Evolutionary conservation across 2,888 invertebrate genomes (phyloP), one percentile per base, ranked within the genome.

Genomic region (Ophion slaviceki): DNA sequence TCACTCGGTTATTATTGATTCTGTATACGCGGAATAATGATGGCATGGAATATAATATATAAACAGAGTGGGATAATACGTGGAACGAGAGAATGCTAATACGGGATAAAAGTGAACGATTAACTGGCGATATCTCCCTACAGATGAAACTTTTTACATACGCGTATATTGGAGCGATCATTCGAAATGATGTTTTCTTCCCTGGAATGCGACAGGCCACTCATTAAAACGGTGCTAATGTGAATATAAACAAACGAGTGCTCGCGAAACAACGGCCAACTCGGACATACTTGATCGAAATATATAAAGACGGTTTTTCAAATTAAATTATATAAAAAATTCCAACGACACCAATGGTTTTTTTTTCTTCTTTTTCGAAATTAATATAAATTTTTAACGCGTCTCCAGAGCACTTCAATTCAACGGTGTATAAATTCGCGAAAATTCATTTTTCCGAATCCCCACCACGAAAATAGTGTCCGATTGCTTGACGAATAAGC

Each of bases 1-100:
- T 79, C 62, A 62, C 20, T 62, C 68, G 74, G 28, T 67, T 47
- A 20, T 70, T 79, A 83, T 83, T 75, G 66, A 8, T 32, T 75
- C 47, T 78, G 72, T 83, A 61, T 83, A 59, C 36, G 78, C n/a
- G 68, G 14, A 76, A 67, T 78, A 78, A 79, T 77, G 53, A 77
- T 77, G 64, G 24, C 10, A 53, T 28, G 71, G 40, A 2, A 66
- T 66, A 72, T 66, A 66, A 36, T 45, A 71, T 24, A 53, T 40
- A 61, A 70, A 71, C 36, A 79, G 62, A 53, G 71, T 32, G 64
- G 45, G 20, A 71, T 47, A 72, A 80, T 71, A 72, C 57, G 72
- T 28, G 70, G 40, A 70, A 70, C 17, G 45, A 32, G 40, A 36
- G 40, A 57, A 20, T 3, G 40, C 20, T 66, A 72, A 66, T 36